Percentiles rank a stretch among this genome's conserved stretches.
phyloP scores from a whole-genome alignment of 2,888 invertebrate genomes.

The Drosophila neonasuta region DNA sequence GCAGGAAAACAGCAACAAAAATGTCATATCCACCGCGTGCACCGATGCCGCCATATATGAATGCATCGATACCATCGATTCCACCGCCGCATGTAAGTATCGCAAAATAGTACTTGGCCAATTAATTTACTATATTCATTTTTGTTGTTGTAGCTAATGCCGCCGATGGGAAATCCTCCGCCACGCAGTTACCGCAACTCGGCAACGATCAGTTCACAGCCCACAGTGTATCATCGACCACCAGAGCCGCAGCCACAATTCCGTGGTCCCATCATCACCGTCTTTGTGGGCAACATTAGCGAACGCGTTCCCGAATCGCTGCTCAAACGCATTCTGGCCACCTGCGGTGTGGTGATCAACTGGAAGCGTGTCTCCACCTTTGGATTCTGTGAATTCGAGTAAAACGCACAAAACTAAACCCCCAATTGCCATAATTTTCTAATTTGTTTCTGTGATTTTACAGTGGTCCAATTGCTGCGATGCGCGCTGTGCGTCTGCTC shows the following conservation, averaged over 20 bases:
- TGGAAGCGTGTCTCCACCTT: constrained; percentile 99
- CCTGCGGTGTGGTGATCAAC: constrained; percentile 96
- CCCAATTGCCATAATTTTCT: not conserved
- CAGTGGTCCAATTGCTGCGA: constrained; percentile 94
- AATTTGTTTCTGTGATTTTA: constrained; percentile 26
- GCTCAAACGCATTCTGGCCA: constrained; percentile 94
- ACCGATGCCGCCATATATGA: constrained; percentile 89
- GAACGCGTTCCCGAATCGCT: constrained; percentile 97
- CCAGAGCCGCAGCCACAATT: constrained; percentile 80
- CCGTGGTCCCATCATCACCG: constrained; percentile 95
- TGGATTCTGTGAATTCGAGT: constrained; percentile 98
- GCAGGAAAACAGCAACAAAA: constrained; percentile 32
- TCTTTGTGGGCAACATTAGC: constrained; percentile 91
- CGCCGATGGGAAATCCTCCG: constrained; percentile 82
- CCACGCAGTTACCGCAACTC: constrained; percentile 82
- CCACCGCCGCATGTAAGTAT: constrained; percentile 84
- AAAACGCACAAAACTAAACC: constrained; percentile 50
- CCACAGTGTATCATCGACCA: constrained; percentile 81
- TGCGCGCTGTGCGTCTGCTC: constrained; percentile 95
- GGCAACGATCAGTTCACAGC: constrained; percentile 82
- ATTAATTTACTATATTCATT: not conserved
- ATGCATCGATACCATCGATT: constrained; percentile 88
- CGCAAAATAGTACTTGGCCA: not conserved
- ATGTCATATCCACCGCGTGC: constrained; percentile 97
- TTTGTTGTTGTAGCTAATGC: constrained; percentile 83